Conservation (phyloP, 2,113 vertebrate species). For the Cranoglanis bouderius region DNA sequence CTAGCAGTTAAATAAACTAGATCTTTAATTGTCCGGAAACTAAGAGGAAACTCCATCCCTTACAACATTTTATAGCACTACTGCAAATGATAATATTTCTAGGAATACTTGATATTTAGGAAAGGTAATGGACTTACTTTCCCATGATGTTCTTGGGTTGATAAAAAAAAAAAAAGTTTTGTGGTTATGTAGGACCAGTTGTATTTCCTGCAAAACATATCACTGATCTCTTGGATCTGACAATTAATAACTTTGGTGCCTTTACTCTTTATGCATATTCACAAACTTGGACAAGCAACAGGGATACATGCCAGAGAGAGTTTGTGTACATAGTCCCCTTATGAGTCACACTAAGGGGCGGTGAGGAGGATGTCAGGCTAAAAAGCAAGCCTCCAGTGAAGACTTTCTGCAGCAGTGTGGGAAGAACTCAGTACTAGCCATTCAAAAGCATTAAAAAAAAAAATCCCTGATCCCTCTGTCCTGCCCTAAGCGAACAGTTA, state of each 20-base stretch:
- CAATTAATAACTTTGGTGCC: background rate
- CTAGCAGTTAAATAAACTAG: background rate
- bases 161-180: background rate
- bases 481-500: background rate
- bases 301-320: background rate
- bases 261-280: conserved; percentile 16
- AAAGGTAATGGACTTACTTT: background rate
- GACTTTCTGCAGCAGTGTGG: conserved; percentile 28
- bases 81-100: background rate
- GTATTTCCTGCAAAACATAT: background rate
- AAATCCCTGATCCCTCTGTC: background rate
- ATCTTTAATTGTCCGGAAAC: background rate
- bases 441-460: conserved; percentile 5
- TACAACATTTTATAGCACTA: background rate
- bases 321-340: conserved; percentile 49
- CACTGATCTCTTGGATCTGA: background rate
- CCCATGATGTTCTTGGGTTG: background rate
- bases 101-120: background rate
- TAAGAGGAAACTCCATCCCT: background rate
- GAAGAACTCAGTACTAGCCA: background rate
- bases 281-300: conserved; percentile 18
- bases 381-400: conserved; percentile 34
- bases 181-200: background rate
- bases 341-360: conserved; percentile 47
- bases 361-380: conserved; percentile 29